A percentile compares a stretch with the other conserved stretches of the same genome.
phyloP scores from a whole-genome alignment of 2,888 invertebrate genomes.

The Epistrophella euchroma region DNA sequence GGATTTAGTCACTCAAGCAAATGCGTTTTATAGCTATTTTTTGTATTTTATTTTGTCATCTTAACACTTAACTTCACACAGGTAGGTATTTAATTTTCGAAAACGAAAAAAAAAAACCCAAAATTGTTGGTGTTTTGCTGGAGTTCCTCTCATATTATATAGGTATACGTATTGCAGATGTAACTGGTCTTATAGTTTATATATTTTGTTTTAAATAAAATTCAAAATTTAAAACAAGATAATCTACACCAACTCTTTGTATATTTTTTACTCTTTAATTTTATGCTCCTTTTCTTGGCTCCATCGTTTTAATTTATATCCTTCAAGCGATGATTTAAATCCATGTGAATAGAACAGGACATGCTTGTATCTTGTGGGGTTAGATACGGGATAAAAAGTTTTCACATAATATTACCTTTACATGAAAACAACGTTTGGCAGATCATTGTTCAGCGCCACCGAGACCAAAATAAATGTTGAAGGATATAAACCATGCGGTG shows the following conservation, averaged over 20 bases:
- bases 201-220: too few relatives aligned
- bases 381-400: slow-evolving; percentile 3
- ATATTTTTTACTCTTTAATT: not conserved
- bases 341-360: slow-evolving; percentile 51
- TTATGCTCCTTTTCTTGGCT: not conserved
- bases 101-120: too few relatives aligned
- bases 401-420: slow-evolving; percentile 14
- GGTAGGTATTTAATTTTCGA: too few relatives aligned
- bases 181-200: too few relatives aligned
- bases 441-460: slow-evolving; percentile 38
- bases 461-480: slow-evolving; percentile 60
- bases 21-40: too few relatives aligned
- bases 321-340: slow-evolving; percentile 58
- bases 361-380: slow-evolving; percentile 33
- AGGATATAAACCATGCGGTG: slow-evolving; percentile 49
- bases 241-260: not conserved
- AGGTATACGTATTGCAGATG: too few relatives aligned
- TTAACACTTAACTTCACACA: too few relatives aligned
- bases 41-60: too few relatives aligned
- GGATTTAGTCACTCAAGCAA: too few relatives aligned
- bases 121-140: too few relatives aligned
- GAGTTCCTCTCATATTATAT: too few relatives aligned
- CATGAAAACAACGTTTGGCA: slow-evolving; percentile 41
- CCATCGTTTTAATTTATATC: slow-evolving; percentile 51
- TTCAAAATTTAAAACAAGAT: not conserved